Evolutionary conservation across 2,113 vertebrate genomes (phyloP).

Genomic region (Varanus komodoensis): DNA sequence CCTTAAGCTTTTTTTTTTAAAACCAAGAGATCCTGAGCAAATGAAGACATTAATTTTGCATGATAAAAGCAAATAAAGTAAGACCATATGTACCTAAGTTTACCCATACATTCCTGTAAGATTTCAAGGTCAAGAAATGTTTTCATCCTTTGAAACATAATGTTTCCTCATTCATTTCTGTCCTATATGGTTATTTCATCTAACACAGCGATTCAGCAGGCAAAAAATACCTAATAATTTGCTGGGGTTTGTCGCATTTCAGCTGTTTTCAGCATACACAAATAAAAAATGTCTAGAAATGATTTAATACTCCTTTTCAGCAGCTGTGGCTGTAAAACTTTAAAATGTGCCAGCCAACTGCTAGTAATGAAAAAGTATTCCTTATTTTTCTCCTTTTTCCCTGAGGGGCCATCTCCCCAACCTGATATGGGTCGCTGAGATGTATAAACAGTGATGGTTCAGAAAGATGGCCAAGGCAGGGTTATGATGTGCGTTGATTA

Average conservation of each 20-base stretch:
- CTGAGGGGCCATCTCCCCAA: conserved; percentile 32
- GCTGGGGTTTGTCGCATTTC: conserved; percentile 12
- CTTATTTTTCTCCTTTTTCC: conserved; percentile 22
- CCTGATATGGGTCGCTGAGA: conserved; percentile 64
- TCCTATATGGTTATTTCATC: conserved; percentile 23
- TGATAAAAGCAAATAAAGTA: conserved; percentile 39
- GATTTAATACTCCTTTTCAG: conserved; percentile 38
- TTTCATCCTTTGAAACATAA: conserved; percentile 28
- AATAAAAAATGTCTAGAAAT: conserved; percentile 38
- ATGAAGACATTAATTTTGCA: conserved; percentile 65
- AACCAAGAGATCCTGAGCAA: conserved; percentile 45
- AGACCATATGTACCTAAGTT: conserved; percentile 20
- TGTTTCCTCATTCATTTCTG: conserved; percentile 54
- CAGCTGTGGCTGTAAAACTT: conserved; percentile 26
- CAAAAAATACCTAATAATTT: conserved; percentile 43
- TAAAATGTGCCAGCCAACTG: conserved; percentile 33
- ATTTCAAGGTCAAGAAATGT: conserved; percentile 48
- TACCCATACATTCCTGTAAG: conserved; percentile 26
- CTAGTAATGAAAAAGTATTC: conserved; percentile 45
- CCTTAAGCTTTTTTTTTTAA: conserved; percentile 31
- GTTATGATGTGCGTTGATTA: conserved; percentile 22
- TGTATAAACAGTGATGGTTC: conserved; percentile 35
- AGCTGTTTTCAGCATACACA: conserved; percentile 36
- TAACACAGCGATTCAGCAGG: conserved; percentile 19
- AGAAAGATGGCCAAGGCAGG: conserved; percentile 39